These are phyloP conservation scores for Pterocles burchelli DNA, from an alignment of 2,113 vertebrate genomes.

Conservation along the genomic window DNA sequence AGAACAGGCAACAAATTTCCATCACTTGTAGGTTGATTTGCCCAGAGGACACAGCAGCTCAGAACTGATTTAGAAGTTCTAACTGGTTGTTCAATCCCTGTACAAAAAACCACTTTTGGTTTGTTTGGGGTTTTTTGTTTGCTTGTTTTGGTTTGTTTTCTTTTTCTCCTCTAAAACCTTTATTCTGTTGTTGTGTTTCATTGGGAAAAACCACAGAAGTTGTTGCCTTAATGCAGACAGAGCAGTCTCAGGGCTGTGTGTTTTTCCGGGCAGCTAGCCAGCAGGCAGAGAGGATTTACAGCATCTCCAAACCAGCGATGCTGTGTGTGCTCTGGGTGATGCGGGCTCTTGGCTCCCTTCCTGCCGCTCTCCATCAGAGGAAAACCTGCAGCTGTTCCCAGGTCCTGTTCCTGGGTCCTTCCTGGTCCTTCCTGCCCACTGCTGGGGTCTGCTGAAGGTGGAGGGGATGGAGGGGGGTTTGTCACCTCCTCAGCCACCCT, in stretches of 20 bases:
- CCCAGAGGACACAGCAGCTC: neutral
- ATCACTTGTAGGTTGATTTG: neutral
- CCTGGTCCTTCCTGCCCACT: neutral
- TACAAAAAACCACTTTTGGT: neutral
- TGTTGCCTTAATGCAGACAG: neutral
- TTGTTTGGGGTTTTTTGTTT: neutral
- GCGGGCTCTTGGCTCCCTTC: neutral
- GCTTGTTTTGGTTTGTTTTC: neutral
- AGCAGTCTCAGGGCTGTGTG: neutral
- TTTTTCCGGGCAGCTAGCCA: too few species aligned
- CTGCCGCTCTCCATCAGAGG: neutral
- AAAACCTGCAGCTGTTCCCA: rapidly evolving
- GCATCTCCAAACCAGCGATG: neutral
- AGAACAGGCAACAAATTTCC: neutral
- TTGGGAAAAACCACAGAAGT: neutral
- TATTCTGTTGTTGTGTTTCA: neutral
- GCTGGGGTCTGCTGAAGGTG: neutral
- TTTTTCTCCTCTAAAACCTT: neutral
- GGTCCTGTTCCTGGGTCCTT: too few species aligned
- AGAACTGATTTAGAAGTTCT: neutral
- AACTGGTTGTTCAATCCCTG: neutral
- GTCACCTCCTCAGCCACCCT: neutral
- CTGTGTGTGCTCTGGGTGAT: rapidly evolving
- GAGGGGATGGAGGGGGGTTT: neutral
- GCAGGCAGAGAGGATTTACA: neutral